Percentiles rank a stretch among this genome's conserved stretches.
phyloP scores from a whole-genome alignment of 2,888 invertebrate species.

The Cryptus viduatorius region DNA sequence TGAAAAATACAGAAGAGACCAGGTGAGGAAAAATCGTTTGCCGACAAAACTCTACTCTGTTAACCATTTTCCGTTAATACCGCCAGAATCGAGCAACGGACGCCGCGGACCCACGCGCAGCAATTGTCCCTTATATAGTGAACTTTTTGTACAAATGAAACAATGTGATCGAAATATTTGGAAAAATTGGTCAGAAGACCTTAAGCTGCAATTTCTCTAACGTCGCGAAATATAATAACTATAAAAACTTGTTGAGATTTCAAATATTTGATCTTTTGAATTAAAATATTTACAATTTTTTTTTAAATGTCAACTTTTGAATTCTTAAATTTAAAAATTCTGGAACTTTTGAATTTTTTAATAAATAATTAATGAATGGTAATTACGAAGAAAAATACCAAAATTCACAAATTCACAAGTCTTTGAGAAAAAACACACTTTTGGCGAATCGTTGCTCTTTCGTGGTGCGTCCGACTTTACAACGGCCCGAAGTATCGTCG shows the following conservation, averaged over 20 bases:
- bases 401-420: not conserved
- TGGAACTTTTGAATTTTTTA: no score
- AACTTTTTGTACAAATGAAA: no score
- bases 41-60: not conserved
- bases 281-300: no score
- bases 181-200: not conserved
- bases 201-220: not conserved
- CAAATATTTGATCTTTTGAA: not conserved
- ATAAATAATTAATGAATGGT: not conserved
- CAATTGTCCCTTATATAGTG: no score
- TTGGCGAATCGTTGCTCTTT: constrained; percentile 14
- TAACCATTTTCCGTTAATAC: no score
- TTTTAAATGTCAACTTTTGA: no score
- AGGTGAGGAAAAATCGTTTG: no score
- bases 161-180: not conserved
- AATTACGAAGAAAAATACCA: no score
- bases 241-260: not conserved
- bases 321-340: no score
- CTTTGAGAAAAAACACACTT: constrained; percentile 2
- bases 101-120: no score
- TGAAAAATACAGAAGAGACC: not conserved
- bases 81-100: no score
- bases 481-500: constrained; percentile 39
- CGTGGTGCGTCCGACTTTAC: constrained; percentile 28
- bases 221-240: not conserved